A percentile compares a stretch with the other conserved stretches of the same genome.
phyloP scores from a whole-genome alignment of 2,113 vertebrate genomes.

The Plecotus auritus region DNA sequence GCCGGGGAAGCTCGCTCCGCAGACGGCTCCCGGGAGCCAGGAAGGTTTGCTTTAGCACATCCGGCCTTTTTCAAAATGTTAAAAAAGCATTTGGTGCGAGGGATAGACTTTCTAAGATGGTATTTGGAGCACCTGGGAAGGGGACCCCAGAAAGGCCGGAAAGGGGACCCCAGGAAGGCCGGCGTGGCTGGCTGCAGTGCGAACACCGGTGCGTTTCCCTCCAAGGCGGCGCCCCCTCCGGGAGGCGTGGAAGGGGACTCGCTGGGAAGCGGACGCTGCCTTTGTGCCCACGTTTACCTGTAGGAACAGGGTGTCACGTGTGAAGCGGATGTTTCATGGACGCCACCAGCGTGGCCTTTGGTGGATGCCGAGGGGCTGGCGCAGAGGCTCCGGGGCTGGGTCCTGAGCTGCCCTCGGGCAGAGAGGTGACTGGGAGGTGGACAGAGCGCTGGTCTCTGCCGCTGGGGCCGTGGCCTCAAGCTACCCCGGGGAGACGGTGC shows the following conservation, averaged over 20 bases:
- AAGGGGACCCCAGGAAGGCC: background rate
- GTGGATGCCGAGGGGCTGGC: background rate
- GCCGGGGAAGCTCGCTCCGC: background rate
- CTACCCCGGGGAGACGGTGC: background rate
- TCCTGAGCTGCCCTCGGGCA: background rate
- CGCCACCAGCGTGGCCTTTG: background rate
- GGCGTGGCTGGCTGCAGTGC: background rate
- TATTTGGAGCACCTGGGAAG: background rate
- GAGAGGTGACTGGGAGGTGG: background rate
- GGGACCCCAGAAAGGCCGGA: background rate
- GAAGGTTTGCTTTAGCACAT: fast-evolving
- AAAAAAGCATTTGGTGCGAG: background rate
- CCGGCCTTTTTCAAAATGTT: background rate
- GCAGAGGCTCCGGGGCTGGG: background rate
- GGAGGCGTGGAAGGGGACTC: background rate
- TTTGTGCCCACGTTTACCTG: background rate
- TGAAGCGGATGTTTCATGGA: background rate
- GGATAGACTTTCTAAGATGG: background rate
- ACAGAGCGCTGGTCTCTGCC: background rate
- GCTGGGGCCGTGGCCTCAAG: background rate
- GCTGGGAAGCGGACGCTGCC: background rate
- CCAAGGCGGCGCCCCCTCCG: background rate
- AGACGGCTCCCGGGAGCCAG: background rate
- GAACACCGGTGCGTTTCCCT: background rate
- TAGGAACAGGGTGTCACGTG: background rate